Evolutionary conservation across 2,888 invertebrate species (phyloP).

Genomic region (Meta bourneti): DNA sequence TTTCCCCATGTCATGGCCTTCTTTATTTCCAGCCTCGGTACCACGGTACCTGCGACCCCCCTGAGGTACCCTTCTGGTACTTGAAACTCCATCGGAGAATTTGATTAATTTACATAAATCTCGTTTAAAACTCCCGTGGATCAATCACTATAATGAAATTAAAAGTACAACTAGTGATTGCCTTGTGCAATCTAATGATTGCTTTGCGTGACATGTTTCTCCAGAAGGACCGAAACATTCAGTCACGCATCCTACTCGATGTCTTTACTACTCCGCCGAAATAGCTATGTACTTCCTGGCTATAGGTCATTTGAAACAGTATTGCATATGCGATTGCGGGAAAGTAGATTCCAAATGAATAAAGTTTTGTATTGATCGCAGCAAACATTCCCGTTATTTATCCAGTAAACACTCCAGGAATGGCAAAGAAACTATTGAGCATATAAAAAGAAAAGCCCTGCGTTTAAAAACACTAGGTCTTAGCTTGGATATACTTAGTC

Average conservation of each 20-base stretch:
- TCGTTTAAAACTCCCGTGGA: no score
- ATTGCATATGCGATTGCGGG: constrained; percentile 39
- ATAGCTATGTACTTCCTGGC: constrained; percentile 21
- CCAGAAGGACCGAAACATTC: not conserved
- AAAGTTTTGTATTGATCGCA: constrained; percentile 41
- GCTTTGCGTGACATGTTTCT: constrained; percentile 9
- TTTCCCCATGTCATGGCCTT: no score
- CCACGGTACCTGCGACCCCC: no score
- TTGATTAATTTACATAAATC: no score
- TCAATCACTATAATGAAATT: constrained; percentile 5
- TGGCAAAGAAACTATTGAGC: not conserved
- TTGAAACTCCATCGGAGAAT: no score
- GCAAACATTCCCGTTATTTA: constrained; percentile 29
- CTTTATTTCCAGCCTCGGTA: no score
- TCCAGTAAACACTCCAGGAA: constrained; percentile 26
- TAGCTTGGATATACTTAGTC: not conserved
- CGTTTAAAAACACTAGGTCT: constrained; percentile 4
- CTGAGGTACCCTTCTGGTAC: no score
- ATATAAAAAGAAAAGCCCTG: not conserved
- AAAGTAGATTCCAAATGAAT: constrained; percentile 45
- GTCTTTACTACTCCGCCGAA: constrained; percentile 1
- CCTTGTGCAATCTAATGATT: constrained; percentile 32
- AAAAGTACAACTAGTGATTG: constrained; percentile 29
- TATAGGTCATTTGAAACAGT: constrained; percentile 27
- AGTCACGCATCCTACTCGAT: constrained; percentile 27